Evolutionary conservation across 2,797 vertebrate species (phyloP).

Genomic region (Scolopax bukidnonensis): DNA sequence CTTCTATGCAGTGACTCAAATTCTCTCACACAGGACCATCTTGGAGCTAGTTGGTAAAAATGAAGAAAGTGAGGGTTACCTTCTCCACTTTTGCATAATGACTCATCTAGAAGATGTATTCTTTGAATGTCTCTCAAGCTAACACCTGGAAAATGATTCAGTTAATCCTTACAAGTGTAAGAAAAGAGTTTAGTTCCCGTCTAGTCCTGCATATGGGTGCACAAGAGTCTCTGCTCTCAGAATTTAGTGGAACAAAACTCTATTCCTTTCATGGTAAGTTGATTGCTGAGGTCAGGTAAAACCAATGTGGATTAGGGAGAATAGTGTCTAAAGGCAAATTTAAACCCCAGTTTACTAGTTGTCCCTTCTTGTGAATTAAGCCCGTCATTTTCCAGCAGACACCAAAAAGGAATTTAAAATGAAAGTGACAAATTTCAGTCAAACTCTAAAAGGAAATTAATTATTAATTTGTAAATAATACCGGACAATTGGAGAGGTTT

Average conservation of each 20-base stretch:
- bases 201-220: neutral
- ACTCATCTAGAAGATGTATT: neutral
- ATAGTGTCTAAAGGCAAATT: neutral
- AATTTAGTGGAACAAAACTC: neutral
- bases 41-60: neutral
- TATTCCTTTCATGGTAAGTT: neutral
- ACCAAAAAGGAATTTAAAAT: neutral
- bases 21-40: accelerated
- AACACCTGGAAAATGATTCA: neutral
- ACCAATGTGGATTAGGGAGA: accelerated
- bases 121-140: neutral
- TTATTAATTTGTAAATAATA: neutral
- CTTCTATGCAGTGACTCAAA: neutral
- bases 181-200: neutral
- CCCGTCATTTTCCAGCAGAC: neutral
- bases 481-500: neutral
- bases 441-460: neutral
- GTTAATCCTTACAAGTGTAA: neutral
- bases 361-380: neutral
- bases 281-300: neutral
- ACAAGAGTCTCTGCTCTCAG: neutral
- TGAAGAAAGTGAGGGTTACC: neutral
- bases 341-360: neutral
- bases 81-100: neutral
- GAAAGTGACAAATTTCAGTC: neutral